phyloP scores from a whole-genome alignment of 2,113 vertebrate species.

The Rhea americana region DNA sequence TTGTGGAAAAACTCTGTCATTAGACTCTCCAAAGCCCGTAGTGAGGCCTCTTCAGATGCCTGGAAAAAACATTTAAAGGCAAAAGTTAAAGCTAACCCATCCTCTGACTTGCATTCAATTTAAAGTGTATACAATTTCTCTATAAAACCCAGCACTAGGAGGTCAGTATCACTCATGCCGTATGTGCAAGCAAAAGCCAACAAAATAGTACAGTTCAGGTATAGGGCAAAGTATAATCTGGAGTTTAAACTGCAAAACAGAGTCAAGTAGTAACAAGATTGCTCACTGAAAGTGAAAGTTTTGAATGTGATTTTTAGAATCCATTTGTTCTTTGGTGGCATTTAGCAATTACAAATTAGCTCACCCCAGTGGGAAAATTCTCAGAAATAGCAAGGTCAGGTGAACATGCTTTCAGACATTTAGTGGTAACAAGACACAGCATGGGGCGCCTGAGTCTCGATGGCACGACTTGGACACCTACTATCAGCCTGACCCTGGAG shows the following conservation, averaged over 20 bases:
- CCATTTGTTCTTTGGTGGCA: neutral
- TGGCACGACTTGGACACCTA: neutral
- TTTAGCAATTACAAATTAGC: neutral
- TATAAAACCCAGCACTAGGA: neutral
- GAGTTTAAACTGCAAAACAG: neutral
- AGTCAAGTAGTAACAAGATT: neutral
- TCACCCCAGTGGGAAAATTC: neutral
- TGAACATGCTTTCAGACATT: neutral
- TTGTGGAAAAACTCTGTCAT: slow-evolving; percentile 99
- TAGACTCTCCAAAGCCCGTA: slow-evolving; percentile 92
- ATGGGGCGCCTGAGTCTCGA: accelerated
- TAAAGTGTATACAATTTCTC: neutral
- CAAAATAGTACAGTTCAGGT: accelerated
- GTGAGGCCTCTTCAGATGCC: slow-evolving; percentile 93
- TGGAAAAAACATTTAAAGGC: slow-evolving; percentile 53
- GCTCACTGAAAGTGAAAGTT: neutral
- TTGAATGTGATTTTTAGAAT: neutral
- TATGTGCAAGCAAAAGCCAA: neutral
- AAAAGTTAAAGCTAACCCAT: neutral
- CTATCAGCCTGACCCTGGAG: neutral
- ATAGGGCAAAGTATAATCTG: neutral
- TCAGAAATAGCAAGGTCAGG: neutral
- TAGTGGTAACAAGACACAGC: accelerated
- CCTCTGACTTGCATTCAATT: neutral
- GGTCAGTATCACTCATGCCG: accelerated